Conservation (phyloP, 2,797 vertebrate species). For the Enteromius radiatus region DNA sequence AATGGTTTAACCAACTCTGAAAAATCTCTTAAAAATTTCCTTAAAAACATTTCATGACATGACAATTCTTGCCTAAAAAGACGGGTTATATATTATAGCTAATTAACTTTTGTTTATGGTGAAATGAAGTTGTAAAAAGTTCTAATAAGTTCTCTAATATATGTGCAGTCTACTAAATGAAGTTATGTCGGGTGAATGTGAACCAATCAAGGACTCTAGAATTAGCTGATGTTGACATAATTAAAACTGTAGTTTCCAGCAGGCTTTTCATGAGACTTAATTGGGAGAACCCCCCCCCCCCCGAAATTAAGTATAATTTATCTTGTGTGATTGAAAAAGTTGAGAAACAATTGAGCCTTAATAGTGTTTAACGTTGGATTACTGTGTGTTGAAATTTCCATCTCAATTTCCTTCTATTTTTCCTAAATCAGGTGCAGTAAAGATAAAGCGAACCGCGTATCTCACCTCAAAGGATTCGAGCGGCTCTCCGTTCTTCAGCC, state of each 20-base stretch:
- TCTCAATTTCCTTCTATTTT: background rate
- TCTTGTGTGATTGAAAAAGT: background rate
- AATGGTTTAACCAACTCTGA: too few relatives aligned
- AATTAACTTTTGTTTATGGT: too few relatives aligned
- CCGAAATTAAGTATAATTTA: background rate
- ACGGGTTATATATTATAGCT: too few relatives aligned
- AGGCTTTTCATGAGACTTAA: background rate
- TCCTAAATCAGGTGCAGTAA: background rate
- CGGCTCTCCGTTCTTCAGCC: constrained; percentile 91
- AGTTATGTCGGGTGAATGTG: too few relatives aligned
- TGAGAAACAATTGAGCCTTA: background rate
- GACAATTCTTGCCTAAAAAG: too few relatives aligned
- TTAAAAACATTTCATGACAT: too few relatives aligned
- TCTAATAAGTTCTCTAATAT: too few relatives aligned
- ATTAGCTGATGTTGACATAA: background rate
- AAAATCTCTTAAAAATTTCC: too few relatives aligned
- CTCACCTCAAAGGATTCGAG: constrained; percentile 85
- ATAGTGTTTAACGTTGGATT: background rate
- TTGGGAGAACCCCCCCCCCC: background rate
- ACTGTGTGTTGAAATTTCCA: background rate
- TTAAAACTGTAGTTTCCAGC: background rate
- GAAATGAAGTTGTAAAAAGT: too few relatives aligned
- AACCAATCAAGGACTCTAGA: too few relatives aligned
- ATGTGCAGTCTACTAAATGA: too few relatives aligned
- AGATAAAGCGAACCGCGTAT: background rate